phyloP scores from a whole-genome alignment of 1,140 invertebrate species.

The Drosophila willistoni region DNA sequence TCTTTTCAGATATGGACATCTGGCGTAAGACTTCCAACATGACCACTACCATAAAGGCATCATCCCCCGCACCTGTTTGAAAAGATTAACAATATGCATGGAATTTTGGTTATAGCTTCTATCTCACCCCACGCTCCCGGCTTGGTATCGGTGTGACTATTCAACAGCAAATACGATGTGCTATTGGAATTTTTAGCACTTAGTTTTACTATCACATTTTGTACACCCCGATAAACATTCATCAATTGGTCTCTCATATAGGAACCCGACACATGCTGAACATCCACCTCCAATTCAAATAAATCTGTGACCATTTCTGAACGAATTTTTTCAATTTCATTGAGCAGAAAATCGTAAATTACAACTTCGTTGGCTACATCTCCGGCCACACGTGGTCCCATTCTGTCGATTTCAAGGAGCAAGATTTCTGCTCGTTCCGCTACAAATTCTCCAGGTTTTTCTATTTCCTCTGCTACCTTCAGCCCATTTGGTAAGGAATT shows the following conservation, averaged over 20 bases:
- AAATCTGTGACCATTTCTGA: constrained; percentile 52
- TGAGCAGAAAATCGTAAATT: constrained; percentile 85
- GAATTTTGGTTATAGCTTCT: too few relatives aligned
- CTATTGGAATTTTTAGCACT: constrained; percentile 83
- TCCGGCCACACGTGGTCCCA: constrained; percentile 88
- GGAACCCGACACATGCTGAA: constrained; percentile 87
- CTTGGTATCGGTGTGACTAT: constrained; percentile 97
- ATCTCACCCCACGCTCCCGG: constrained; percentile 87
- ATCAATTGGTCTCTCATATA: constrained; percentile 91
- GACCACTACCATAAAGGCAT: constrained; percentile 94
- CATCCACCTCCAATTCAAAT: constrained; percentile 65
- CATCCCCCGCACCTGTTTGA: constrained; percentile 91
- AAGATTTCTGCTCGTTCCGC: constrained; percentile 75
- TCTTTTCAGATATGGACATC: constrained; percentile 9
- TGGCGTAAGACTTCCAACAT: constrained; percentile 91
- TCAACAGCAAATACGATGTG: constrained; percentile 88
- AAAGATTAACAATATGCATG: too few relatives aligned
- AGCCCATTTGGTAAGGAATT: constrained; percentile 50
- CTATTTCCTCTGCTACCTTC: constrained; percentile 48
- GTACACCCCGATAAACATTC: constrained; percentile 87
- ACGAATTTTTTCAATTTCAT: constrained; percentile 57
- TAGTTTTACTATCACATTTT: constrained; percentile 91
- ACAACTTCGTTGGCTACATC: constrained; percentile 87
- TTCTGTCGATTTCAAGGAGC: constrained; percentile 86
- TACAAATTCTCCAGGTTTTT: constrained; percentile 60